Base-by-base conservation (phyloP, 1,140 invertebrate genomes). In the Aricia agestis region DNA sequence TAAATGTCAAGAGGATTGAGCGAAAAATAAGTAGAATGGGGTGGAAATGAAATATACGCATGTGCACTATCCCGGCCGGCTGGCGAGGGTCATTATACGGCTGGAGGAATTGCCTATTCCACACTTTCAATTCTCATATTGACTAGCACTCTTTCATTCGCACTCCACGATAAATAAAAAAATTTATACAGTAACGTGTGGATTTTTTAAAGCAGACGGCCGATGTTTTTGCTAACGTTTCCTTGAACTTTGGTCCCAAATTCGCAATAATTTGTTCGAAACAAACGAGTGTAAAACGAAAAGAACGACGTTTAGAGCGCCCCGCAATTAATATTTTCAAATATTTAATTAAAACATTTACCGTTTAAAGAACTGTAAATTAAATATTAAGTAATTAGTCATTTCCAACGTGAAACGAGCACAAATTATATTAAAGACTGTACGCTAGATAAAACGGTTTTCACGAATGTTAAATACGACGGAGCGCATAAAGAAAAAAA, bases 1-100 rank as follows among this genome's bases (percentile, higher is more conserved):
- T 69, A 70, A 76, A 74, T 76, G 75, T 76, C 73, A 74, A 65
- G 61, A 41, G 66, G 31, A 68, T 65, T 52, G 52, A 65, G 58
- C 66, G 41, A 32, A 52, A 65, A 70, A 69, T 52, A 69, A 57
- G 72, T 70, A 68, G 36, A n/a, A 59, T 4, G 41, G 58, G 45
- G 31, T 63, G 57, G 68, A 61, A 36, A 63, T 69, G 68, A 61
- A 36, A 63, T 69, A 61, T 32, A 69, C 59, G 57, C 68, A 32
- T 69, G 67, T 58, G 45, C 45, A 52, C 45, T 52, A 52, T 52
- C 45, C 45, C 36, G 36, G 36, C 45, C 45, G 45, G 45, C 45
- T 15, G 13, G 45, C 45, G 45, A 52, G 45, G 45, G 45, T 52
- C 45, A 52, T 52, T 52, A 52, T 52, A 52, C 11, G 45, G 36